Base-by-base conservation (phyloP, 1,140 invertebrate genomes). In the Scaptomyza hsui region DNA sequence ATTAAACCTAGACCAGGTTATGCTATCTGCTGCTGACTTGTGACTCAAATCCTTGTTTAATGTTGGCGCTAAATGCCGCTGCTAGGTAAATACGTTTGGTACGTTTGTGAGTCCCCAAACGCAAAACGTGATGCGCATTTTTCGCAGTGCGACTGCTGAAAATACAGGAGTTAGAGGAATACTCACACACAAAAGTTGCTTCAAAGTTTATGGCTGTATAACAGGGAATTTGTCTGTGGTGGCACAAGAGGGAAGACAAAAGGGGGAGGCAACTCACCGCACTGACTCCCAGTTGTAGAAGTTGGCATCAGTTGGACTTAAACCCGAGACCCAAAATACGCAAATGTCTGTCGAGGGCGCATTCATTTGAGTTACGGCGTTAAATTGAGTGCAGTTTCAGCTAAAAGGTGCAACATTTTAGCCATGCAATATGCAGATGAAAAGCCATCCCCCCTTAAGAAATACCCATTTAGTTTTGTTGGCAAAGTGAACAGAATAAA, bases 81-180 rank as follows among this genome's bases (percentile, higher is more conserved):
- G 68, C 65, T 78, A 86, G 81, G 78, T 86, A 86, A 88, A 88
- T 63, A 78, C 78, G 60, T 64, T 59, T 41, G 51, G 47, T 67
- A 75, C 72, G 76, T 76, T 76, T 76, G 75, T 48, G 29, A 45
- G 29, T 86, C 81, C 59, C 67, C 52, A 71, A 82, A 88, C 81
- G 48, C 53, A 85, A 42, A 88, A 86, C 82, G 81, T 86, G 82
- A 88, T 88, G 81, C 82, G 81, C 81, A 86, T 86, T 88, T 86
- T 82, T 82, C 78, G 82, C 78, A 86, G 49, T 88, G 80, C 81
- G 72, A 21, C n/a, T 13, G 47, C 9, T 12, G 45, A 18, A 29
- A 29, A 29, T 10, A 9, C 16, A 18, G 47, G 41, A n/a, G 9
- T 7, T 19, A 16, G 18, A 45, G 29, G 52, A 67, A 75, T 48